Evolutionary conservation across 2,888 invertebrate genomes (phyloP), one percentile per base, ranked within the genome.

Genomic region (Coenonympha arcania): DNA sequence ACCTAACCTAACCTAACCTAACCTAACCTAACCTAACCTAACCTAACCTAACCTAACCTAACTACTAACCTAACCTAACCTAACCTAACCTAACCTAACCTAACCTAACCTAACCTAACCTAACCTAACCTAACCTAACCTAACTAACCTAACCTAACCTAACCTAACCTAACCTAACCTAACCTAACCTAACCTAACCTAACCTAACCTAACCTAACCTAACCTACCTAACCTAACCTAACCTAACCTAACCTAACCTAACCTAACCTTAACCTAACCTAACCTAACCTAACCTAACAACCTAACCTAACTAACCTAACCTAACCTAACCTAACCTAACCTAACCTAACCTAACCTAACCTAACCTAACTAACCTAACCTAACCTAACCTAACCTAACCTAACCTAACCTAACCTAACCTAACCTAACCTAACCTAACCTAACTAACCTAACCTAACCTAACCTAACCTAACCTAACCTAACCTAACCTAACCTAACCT

Each of bases 11-110:
- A 57, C 57, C 57, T 57, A 57, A 57, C 57, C 55, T 56, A 59
- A 57, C 58, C 57, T 57, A 57, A 57, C 59, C 56, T 56, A 56
- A 56, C 57, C 54, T 57, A 57, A 58, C 57, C 58, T 56, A 56
- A 58, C 58, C 60, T 59, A 58, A 57, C 60, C 58, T 58, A 59
- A 58, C 58, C 58, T 52, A 50, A 50, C 52, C 50, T 52, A 51
- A 51, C 55, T 46, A 48, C 51, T 49, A 51, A 51, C 48, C 51
- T 51, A 51, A 49, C 48, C 54, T 50, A 50, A 50, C 50, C 50
- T 48, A 30, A 30, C 30, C 30, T 30, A 30, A 30, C 30, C 30
- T 30, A 30, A 30, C 30, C 11, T 11, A 30, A 11, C 30, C 11
- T 11, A 30, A 30, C 30, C 30, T 30, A 30, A 30, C 30, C 30